Conservation (phyloP, 2,888 invertebrate genomes). For the Microplitis deprimator region DNA sequence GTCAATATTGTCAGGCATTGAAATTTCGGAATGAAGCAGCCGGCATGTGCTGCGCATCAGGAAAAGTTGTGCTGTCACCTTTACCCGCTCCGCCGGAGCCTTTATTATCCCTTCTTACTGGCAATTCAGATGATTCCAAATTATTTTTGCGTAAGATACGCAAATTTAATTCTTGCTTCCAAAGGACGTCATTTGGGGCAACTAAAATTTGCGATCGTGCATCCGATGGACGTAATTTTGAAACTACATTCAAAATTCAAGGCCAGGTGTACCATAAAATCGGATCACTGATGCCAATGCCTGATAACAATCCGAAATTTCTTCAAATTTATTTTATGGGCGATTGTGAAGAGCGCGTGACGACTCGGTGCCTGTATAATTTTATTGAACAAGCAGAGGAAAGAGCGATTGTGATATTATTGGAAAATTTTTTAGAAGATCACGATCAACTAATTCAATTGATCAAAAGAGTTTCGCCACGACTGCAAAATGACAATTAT, state of each 20-base stretch:
- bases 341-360: constrained; percentile 47
- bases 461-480: constrained; percentile 35
- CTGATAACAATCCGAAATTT: constrained; percentile 36
- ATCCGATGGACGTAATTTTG: constrained; percentile 25
- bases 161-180: constrained; percentile 50
- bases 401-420: constrained; percentile 50
- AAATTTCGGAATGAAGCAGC: constrained; percentile 64
- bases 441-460: constrained; percentile 49
- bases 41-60: constrained; percentile 67
- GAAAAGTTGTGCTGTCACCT: constrained; percentile 66
- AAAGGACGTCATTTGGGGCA: constrained; percentile 51
- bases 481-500: constrained; percentile 31
- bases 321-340: constrained; percentile 58
- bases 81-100: constrained; percentile 65
- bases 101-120: constrained; percentile 48
- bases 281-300: constrained; percentile 39
- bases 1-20: constrained; percentile 50
- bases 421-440: constrained; percentile 33
- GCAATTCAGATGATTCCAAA: constrained; percentile 38
- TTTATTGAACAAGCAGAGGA: constrained; percentile 40
- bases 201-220: constrained; percentile 28
- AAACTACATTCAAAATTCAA: constrained; percentile 41
- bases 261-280: constrained; percentile 43
- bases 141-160: constrained; percentile 45
- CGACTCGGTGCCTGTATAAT: constrained; percentile 46